Evolutionary conservation across 2,888 invertebrate species (phyloP).

Genomic region (Andricus curvator): DNA sequence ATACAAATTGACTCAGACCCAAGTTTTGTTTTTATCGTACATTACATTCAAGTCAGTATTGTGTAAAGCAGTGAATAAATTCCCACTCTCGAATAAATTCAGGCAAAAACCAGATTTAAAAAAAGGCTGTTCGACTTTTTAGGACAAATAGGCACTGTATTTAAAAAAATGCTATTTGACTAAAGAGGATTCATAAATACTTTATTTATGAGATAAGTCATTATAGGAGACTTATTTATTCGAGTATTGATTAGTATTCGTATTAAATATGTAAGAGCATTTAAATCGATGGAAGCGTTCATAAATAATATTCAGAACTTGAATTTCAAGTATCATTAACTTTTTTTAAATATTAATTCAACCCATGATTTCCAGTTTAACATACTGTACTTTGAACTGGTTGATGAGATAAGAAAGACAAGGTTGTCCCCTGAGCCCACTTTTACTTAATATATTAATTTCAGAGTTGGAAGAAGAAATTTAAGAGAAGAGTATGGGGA

Average conservation of each 20-base stretch:
- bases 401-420: too few relatives aligned
- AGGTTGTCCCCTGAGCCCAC: too few relatives aligned
- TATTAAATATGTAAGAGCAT: neutral
- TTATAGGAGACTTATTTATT: neutral
- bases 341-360: neutral
- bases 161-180: neutral
- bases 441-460: too few relatives aligned
- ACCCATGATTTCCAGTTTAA: neutral
- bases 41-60: neutral
- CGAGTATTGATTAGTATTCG: neutral
- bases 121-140: neutral
- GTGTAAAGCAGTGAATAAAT: slow-evolving; percentile 6
- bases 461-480: too few relatives aligned
- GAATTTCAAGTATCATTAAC: neutral
- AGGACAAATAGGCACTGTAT: too few relatives aligned
- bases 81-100: neutral
- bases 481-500: too few relatives aligned
- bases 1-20: neutral
- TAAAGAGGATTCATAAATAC: neutral
- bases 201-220: neutral
- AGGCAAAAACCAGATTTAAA: too few relatives aligned
- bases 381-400: neutral
- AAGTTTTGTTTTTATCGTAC: neutral
- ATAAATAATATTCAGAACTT: neutral
- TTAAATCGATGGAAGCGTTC: neutral